Conservation (phyloP, 2,888 invertebrate species). For the Alentia gelatinosa region DNA sequence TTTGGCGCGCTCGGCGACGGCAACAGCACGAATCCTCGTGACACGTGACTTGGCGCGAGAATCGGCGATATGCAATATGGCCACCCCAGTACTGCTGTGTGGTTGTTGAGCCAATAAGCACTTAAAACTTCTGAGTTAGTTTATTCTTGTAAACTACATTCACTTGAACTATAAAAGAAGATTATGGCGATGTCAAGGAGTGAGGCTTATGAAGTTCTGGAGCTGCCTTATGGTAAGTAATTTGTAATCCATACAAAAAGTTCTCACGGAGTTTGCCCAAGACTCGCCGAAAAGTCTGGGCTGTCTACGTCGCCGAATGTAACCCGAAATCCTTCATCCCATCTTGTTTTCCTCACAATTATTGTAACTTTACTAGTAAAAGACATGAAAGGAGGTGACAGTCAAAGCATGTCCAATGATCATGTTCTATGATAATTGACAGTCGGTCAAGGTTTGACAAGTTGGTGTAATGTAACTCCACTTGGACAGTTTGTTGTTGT, state of each 20-base stretch:
- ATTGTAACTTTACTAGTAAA: no score
- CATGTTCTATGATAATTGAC: no score
- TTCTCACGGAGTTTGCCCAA: no score
- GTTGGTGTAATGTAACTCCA: no score
- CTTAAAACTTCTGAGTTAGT: constrained; percentile 31
- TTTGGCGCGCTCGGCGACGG: background rate
- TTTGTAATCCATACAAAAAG: background rate
- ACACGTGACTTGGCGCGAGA: constrained; percentile 32
- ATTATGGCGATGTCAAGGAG: constrained; percentile 46
- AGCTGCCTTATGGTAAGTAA: constrained; percentile 61
- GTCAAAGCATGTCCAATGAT: no score
- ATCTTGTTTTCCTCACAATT: no score
- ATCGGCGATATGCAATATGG: background rate
- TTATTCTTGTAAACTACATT: background rate
- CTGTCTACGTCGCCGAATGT: no score
- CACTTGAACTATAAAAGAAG: constrained; percentile 18
- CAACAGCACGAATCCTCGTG: background rate
- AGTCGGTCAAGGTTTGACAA: no score
- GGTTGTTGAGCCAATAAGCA: background rate
- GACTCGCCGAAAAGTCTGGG: no score
- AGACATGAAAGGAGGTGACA: no score
- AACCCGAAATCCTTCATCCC: no score
- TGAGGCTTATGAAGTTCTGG: constrained; percentile 60
- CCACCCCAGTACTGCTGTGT: background rate
- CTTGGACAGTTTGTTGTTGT: no score